These are phyloP conservation scores for Cantharis rufa DNA, from an alignment of 2,888 invertebrate genomes.

Conservation along the genomic window DNA sequence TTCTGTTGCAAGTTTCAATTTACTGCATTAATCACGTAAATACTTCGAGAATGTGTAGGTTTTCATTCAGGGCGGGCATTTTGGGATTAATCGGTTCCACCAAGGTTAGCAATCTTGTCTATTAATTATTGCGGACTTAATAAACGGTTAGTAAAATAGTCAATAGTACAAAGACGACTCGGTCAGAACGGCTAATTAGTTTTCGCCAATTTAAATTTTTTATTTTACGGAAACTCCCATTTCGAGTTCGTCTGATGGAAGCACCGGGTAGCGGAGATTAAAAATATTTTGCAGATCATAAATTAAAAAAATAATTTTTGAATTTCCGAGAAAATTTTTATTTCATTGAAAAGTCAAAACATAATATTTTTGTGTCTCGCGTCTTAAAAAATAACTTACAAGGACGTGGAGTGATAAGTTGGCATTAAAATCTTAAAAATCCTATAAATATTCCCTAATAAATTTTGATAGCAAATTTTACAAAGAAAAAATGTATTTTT, in stretches of 20 bases:
- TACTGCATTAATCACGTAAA: constrained; percentile 58
- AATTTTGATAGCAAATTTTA: not conserved
- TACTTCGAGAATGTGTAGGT: constrained; percentile 57
- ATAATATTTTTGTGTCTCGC: not conserved
- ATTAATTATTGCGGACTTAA: not conserved
- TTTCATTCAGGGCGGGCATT: constrained; percentile 57
- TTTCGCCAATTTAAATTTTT: no score
- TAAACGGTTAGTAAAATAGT: not conserved
- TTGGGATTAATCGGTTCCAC: constrained; percentile 36
- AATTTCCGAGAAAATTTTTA: not conserved
- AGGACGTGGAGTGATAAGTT: not conserved
- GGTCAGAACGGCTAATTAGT: not conserved
- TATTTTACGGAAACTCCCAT: no score
- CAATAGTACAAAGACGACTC: not conserved
- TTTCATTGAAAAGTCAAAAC: not conserved
- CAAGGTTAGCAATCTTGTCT: constrained; percentile 25
- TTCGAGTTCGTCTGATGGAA: no score
- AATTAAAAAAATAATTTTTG: no score
- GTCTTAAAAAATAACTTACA: not conserved
- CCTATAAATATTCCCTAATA: not conserved
- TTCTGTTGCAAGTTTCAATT: constrained; percentile 55
- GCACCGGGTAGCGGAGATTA: no score
- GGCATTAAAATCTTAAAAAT: not conserved
- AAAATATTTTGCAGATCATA: no score
- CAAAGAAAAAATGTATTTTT: not conserved